These are phyloP conservation scores for Orthosia cruda DNA, from an alignment of 2,888 invertebrate species.

Conservation along the genomic window DNA sequence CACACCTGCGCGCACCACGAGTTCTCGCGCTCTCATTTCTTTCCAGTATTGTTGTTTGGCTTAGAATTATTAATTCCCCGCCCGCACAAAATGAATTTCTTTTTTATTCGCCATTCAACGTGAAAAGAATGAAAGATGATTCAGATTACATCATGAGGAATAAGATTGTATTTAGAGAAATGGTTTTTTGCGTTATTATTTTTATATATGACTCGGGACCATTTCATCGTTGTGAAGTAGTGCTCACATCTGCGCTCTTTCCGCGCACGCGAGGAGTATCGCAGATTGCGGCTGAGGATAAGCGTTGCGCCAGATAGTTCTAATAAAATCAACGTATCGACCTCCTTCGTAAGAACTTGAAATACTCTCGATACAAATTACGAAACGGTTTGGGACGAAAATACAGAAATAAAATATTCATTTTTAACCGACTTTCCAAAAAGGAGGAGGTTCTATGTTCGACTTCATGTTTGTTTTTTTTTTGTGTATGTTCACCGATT, in stretches of 20 bases:
- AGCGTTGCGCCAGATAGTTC: slow-evolving; percentile 13
- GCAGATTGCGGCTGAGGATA: not conserved
- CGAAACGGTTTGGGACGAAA: slow-evolving; percentile 31
- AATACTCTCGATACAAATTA: slow-evolving; percentile 20
- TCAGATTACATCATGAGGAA: slow-evolving; percentile 46
- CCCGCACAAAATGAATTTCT: slow-evolving; percentile 57
- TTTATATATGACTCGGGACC: not conserved
- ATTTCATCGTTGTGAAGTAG: not conserved
- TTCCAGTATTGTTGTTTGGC: slow-evolving; percentile 60
- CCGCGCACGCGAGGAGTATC: not conserved
- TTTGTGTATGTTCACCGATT: no score
- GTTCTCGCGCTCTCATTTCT: slow-evolving; percentile 49
- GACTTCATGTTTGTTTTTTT: no score
- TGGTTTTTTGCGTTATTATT: slow-evolving; percentile 20
- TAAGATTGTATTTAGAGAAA: slow-evolving; percentile 32
- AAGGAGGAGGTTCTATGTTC: no score
- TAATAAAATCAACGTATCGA: slow-evolving; percentile 29
- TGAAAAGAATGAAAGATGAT: slow-evolving; percentile 53
- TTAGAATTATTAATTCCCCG: slow-evolving; percentile 63
- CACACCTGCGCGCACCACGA: slow-evolving; percentile 48
- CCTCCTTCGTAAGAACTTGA: slow-evolving; percentile 15
- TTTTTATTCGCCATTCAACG: slow-evolving; percentile 49
- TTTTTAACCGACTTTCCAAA: no score
- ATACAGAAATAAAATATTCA: slow-evolving; percentile 40
- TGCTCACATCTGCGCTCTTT: slow-evolving; percentile 5